phyloP scores from a whole-genome alignment of 2,797 vertebrate genomes.

The Halcyon leucocephala region DNA sequence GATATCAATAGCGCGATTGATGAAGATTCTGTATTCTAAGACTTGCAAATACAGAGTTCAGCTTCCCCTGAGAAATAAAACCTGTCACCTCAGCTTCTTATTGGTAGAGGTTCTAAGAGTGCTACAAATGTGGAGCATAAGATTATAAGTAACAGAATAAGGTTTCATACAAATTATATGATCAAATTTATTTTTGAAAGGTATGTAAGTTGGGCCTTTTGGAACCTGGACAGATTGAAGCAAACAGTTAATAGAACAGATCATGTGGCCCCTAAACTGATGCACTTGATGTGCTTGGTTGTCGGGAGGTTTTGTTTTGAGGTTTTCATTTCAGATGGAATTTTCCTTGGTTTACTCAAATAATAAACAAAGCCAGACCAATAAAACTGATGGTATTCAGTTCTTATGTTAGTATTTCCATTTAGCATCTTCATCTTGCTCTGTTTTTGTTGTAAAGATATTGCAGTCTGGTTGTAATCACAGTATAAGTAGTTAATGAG shows the following conservation, averaged over 20 bases:
- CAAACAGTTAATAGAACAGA: not conserved
- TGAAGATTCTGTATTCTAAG: not conserved
- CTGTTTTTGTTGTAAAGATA: not conserved
- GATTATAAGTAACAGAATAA: not conserved
- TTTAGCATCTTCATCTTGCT: not conserved
- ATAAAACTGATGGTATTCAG: not conserved
- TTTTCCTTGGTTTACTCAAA: not conserved
- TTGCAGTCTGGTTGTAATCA: not conserved
- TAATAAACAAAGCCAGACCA: not conserved
- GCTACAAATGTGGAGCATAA: not conserved
- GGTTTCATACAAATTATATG: rapidly evolving
- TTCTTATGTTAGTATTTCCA: not conserved
- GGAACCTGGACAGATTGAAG: not conserved
- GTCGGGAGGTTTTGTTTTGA: not conserved
- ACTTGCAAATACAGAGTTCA: not conserved
- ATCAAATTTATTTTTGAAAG: not conserved
- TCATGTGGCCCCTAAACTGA: not conserved
- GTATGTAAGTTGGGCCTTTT: not conserved
- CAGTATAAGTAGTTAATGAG: conserved; percentile 17
- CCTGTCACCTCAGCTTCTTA: not conserved
- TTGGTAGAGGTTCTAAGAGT: not conserved
- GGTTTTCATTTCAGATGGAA: not conserved
- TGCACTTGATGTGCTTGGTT: not conserved
- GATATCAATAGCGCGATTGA: not conserved
- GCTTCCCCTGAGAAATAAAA: not conserved